These are phyloP conservation scores for Prochilodus magdalenae DNA, from an alignment of 2,113 vertebrate genomes.

Conservation along the genomic window DNA sequence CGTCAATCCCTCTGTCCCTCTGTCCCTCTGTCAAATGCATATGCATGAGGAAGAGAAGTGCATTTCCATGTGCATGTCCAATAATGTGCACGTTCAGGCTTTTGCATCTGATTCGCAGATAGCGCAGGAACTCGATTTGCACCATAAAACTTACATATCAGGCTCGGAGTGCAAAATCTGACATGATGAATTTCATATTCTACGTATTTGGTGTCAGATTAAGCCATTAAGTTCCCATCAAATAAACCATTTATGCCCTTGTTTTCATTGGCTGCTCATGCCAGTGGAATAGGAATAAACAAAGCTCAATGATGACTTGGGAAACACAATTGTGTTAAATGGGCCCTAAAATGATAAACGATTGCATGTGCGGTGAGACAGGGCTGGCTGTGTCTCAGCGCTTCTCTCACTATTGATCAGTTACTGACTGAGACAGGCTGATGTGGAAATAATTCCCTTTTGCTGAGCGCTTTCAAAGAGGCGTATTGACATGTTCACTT, in stretches of 20 bases:
- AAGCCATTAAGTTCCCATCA: background rate
- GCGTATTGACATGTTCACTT: conserved; percentile 10
- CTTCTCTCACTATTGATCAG: conserved; percentile 6
- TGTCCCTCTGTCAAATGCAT: too few relatives aligned
- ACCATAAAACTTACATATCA: too few relatives aligned
- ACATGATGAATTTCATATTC: too few relatives aligned
- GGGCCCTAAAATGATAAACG: background rate
- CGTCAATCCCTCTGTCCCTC: too few relatives aligned
- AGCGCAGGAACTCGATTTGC: too few relatives aligned
- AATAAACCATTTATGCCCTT: background rate
- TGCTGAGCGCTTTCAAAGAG: background rate
- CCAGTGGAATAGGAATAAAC: background rate
- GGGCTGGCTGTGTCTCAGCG: background rate
- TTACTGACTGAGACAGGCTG: background rate
- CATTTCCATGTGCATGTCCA: too few relatives aligned
- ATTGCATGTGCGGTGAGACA: background rate
- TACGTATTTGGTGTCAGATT: background rate
- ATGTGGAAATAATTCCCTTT: conserved; percentile 9
- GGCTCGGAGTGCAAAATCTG: too few relatives aligned
- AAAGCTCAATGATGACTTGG: background rate
- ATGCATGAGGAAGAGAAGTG: too few relatives aligned
- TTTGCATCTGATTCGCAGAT: too few relatives aligned
- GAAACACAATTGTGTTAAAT: conserved; percentile 17
- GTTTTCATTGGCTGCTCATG: background rate
- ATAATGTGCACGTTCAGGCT: too few relatives aligned